These are phyloP conservation scores for Plutomurus gul DNA, from an alignment of 1,140 invertebrate genomes.

Conservation along the genomic window DNA sequence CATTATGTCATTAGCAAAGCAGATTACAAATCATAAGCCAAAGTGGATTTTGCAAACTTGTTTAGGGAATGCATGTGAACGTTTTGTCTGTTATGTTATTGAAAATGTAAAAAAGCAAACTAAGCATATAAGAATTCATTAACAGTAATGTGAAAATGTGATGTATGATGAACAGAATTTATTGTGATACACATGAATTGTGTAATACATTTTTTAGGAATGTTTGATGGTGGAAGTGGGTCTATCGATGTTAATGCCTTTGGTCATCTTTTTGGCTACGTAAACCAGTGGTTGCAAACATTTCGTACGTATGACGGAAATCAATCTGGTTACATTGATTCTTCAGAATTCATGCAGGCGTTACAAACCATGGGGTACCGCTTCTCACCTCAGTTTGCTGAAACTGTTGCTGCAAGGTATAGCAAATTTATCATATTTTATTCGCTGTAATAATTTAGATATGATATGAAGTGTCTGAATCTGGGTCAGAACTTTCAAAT, in stretches of 20 bases:
- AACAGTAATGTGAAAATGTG: neutral
- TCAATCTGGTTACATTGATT: conserved; percentile 80
- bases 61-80: too few species aligned
- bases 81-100: too few species aligned
- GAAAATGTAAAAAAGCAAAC: too few species aligned
- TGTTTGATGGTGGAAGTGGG: conserved; percentile 88
- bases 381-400: conserved; percentile 76
- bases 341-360: conserved; percentile 77
- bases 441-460: too few species aligned
- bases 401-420: conserved; percentile 65
- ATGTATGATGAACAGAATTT: neutral
- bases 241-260: conserved; percentile 87
- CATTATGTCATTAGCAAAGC: too few species aligned
- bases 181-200: too few species aligned
- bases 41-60: too few species aligned
- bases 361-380: conserved; percentile 86
- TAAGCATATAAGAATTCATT: neutral
- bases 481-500: too few species aligned
- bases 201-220: conserved; percentile 66
- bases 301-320: conserved; percentile 75
- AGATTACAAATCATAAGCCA: too few species aligned
- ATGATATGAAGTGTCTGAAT: too few species aligned
- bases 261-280: conserved; percentile 82
- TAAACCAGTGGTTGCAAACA: conserved; percentile 79
- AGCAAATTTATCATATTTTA: too few species aligned